These are phyloP conservation scores for Stigmatopora nigra DNA, from an alignment of 2,113 vertebrate species.

Conservation along the genomic window DNA sequence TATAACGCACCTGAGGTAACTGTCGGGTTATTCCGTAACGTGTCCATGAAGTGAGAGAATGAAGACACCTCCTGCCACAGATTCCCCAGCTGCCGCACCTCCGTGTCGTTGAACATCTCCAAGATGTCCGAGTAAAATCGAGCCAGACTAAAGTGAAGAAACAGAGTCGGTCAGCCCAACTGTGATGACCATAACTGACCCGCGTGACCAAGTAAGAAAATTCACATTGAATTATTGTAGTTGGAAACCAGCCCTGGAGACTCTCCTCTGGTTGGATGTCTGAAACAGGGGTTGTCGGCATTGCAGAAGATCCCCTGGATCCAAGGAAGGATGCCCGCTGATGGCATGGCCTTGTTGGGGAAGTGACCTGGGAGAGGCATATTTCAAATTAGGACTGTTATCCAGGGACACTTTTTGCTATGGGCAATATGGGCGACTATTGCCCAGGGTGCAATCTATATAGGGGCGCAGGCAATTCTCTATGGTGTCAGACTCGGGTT, in stretches of 20 bases:
- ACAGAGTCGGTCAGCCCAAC: background rate
- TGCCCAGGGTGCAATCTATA: no score
- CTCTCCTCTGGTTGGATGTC: slow-evolving; percentile 79
- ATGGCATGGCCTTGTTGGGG: slow-evolving; percentile 96
- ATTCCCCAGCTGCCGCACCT: slow-evolving; percentile 69
- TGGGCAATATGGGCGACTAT: no score
- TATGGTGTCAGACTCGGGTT: no score
- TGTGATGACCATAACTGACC: background rate
- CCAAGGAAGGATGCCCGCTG: slow-evolving; percentile 87
- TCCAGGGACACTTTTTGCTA: no score
- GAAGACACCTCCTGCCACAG: slow-evolving; percentile 79
- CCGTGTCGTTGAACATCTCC: slow-evolving; percentile 72
- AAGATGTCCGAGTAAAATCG: slow-evolving; percentile 81
- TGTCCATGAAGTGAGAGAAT: slow-evolving; percentile 83
- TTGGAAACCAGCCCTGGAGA: slow-evolving; percentile 86
- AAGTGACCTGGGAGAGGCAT: slow-evolving; percentile 82
- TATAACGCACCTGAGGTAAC: slow-evolving; percentile 74
- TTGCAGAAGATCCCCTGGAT: slow-evolving; percentile 96
- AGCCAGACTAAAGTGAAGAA: slow-evolving; percentile 70
- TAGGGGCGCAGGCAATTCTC: no score
- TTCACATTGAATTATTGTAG: slow-evolving; percentile 94
- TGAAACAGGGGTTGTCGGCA: slow-evolving; percentile 91
- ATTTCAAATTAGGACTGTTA: background rate
- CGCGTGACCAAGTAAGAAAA: slow-evolving; percentile 38
- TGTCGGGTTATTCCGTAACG: slow-evolving; percentile 76